A percentile compares a stretch with the other conserved stretches of the same genome.
phyloP scores from a whole-genome alignment of 2,113 vertebrate species.

The rabbit (Oryctolagus cuniculus) region DNA sequence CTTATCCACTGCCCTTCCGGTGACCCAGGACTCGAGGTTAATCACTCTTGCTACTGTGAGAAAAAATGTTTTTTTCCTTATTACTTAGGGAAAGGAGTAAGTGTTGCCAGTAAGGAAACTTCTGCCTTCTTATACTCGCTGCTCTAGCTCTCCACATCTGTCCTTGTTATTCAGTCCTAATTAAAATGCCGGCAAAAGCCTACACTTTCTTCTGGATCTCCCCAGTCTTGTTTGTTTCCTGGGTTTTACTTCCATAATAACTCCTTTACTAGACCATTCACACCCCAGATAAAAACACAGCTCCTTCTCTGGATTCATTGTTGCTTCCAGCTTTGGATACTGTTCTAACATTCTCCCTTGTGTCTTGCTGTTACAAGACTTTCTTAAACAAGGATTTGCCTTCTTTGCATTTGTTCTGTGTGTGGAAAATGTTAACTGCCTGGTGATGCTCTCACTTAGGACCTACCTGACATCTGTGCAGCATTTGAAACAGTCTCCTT shows the following conservation, averaged over 20 bases:
- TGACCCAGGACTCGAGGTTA: neutral
- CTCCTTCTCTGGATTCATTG: neutral
- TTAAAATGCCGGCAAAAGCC: neutral
- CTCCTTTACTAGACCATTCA: neutral
- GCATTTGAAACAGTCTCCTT: neutral
- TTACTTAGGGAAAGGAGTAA: neutral
- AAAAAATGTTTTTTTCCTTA: conserved; percentile 21
- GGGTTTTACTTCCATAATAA: neutral
- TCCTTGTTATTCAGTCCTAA: neutral
- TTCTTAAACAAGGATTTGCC: conserved; percentile 1
- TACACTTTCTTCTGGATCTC: neutral
- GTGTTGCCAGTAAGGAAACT: neutral
- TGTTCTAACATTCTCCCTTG: neutral
- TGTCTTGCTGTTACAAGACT: neutral
- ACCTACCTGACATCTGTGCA: neutral
- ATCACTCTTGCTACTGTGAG: neutral
- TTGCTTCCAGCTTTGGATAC: conserved; percentile 18
- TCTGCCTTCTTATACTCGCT: neutral
- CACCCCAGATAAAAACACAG: neutral
- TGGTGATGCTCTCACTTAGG: neutral
- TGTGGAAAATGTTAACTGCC: neutral
- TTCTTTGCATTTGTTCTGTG: conserved; percentile 46
- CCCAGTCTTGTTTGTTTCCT: neutral
- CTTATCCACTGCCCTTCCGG: neutral
- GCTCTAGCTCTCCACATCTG: neutral